Evolutionary conservation across 2,113 vertebrate species (phyloP).

Genomic region (Stigmatopora argus): DNA sequence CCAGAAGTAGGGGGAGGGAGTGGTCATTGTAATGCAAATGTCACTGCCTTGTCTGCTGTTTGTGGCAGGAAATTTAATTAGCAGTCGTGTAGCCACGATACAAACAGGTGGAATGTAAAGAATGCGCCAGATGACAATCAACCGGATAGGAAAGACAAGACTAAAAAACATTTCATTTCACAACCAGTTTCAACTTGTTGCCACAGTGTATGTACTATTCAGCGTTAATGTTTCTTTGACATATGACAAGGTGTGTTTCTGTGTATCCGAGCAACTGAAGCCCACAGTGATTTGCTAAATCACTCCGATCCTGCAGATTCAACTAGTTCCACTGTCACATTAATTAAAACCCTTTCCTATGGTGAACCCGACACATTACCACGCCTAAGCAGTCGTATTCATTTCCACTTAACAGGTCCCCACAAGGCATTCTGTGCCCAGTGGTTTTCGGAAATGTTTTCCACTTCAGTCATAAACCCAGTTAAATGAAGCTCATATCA

Average conservation of each 20-base stretch:
- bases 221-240: conserved; percentile 28
- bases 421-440: conserved; percentile 45
- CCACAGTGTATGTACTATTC: conserved; percentile 33
- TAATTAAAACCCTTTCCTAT: conserved; percentile 26
- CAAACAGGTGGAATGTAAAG: conserved; percentile 81
- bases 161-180: conserved; percentile 60
- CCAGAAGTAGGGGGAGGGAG: conserved; percentile 33
- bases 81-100: conserved; percentile 74
- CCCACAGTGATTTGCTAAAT: conserved; percentile 41
- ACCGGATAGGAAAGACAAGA: conserved; percentile 25
- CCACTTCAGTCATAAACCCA: conserved; percentile 45
- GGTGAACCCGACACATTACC: conserved; percentile 38
- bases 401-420: conserved; percentile 60
- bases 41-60: conserved; percentile 65
- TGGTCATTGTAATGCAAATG: conserved; percentile 80
- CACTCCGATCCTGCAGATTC: conserved; percentile 24
- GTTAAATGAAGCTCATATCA: conserved; percentile 39
- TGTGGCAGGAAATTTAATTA: conserved; percentile 80
- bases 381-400: conserved; percentile 45
- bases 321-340: conserved; percentile 24
- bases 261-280: conserved; percentile 48
- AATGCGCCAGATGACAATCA: conserved; percentile 68
- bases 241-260: conserved; percentile 43
- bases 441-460: conserved; percentile 48
- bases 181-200: conserved; percentile 68